phyloP scores from a whole-genome alignment of 2,113 vertebrate genomes.

The Equus quagga region DNA sequence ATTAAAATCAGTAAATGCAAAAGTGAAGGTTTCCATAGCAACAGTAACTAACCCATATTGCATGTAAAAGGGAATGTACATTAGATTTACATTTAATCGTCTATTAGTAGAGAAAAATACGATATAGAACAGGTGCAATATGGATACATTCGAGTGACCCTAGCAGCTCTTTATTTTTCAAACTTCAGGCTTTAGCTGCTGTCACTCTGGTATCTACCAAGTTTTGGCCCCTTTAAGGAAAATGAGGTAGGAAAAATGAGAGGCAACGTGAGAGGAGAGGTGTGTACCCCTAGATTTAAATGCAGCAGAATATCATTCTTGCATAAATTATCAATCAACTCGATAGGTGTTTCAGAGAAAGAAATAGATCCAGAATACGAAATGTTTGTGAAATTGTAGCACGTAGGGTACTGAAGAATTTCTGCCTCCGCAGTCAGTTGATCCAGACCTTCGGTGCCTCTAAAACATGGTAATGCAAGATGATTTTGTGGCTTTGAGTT shows the following conservation, averaged over 20 bases:
- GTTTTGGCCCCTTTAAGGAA: slow-evolving; percentile 51
- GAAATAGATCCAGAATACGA: slow-evolving; percentile 61
- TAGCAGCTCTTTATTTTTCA: slow-evolving; percentile 28
- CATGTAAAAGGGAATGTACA: slow-evolving; percentile 79
- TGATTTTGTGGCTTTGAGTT: not conserved
- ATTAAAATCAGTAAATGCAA: slow-evolving; percentile 84
- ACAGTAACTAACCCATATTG: slow-evolving; percentile 83
- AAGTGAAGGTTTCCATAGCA: slow-evolving; percentile 84
- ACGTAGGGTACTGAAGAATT: not conserved
- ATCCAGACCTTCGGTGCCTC: not conserved
- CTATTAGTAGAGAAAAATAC: slow-evolving; percentile 66
- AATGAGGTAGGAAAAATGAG: not conserved
- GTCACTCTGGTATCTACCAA: not conserved
- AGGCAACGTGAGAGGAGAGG: slow-evolving; percentile 4
- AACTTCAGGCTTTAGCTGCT: not conserved
- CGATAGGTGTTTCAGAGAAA: slow-evolving; percentile 50
- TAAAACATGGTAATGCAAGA: not conserved
- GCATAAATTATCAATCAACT: slow-evolving; percentile 75
- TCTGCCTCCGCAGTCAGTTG: not conserved
- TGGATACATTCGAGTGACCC: not conserved
- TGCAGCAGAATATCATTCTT: slow-evolving; percentile 39
- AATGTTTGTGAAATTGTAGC: slow-evolving; percentile 57
- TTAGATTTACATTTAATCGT: slow-evolving; percentile 81
- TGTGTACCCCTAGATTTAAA: slow-evolving; percentile 8
- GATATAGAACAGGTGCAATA: slow-evolving; percentile 55